Evolutionary conservation across 2,113 vertebrate species (phyloP).

Genomic region (rat (Rattus norvegicus)): DNA sequence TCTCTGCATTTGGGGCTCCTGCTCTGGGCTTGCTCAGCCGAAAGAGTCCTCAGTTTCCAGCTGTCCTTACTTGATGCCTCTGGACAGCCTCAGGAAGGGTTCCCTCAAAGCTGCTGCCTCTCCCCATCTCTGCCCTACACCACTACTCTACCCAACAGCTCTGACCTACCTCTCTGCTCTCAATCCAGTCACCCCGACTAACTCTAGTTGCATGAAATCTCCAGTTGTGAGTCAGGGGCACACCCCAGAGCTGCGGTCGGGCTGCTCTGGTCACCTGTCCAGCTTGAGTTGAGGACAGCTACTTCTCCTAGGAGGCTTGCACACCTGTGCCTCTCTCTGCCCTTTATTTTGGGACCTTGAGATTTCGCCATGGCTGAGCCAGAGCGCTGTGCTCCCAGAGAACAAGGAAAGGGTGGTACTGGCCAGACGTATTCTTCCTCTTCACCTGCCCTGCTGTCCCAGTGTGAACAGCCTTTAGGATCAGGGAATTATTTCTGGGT

Average conservation of each 20-base stretch:
- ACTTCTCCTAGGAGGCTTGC: not conserved
- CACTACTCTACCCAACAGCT: accelerated
- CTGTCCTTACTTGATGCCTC: not conserved
- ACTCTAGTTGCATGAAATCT: too few relatives aligned
- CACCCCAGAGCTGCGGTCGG: not conserved
- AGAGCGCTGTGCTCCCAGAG: not conserved
- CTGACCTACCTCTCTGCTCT: not conserved
- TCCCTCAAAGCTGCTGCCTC: not conserved
- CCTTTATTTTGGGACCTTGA: not conserved
- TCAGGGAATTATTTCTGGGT: not conserved
- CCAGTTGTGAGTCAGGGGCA: not conserved
- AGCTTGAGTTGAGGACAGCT: not conserved
- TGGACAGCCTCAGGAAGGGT: accelerated
- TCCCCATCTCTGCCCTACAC: too few relatives aligned
- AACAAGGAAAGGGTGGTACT: accelerated
- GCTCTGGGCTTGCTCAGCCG: not conserved
- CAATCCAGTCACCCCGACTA: not conserved
- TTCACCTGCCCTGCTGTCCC: accelerated
- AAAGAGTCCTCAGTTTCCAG: not conserved
- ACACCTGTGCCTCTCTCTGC: not conserved
- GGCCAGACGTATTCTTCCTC: accelerated
- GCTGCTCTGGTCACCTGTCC: not conserved
- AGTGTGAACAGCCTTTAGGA: accelerated
- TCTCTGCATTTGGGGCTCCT: too few relatives aligned
- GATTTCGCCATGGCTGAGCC: too few relatives aligned